phyloP scores from a whole-genome alignment of 2,797 vertebrate species.

The Hippocampus kuda region DNA sequence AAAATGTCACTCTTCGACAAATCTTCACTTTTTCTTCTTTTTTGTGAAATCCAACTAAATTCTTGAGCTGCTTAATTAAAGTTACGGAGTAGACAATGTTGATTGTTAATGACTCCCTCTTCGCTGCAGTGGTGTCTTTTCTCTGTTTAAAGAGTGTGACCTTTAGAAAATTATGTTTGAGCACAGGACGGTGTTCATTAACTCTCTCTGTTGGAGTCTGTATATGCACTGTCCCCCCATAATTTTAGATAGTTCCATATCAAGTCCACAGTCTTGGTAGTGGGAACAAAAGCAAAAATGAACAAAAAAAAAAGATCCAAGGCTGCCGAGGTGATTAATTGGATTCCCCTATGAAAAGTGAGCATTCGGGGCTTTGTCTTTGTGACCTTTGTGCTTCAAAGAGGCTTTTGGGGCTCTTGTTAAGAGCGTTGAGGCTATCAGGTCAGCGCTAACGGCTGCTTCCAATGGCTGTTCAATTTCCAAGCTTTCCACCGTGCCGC shows the following conservation, averaged over 20 bases:
- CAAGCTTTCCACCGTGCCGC: not conserved
- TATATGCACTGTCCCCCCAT: not conserved
- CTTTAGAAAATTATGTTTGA: constrained; percentile 38
- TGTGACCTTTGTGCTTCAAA: constrained; percentile 10
- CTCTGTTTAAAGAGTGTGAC: constrained; percentile 24
- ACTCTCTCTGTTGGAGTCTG: constrained; percentile 1
- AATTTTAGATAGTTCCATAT: not conserved
- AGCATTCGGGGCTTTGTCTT: not conserved
- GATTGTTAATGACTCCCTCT: not conserved
- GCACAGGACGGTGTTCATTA: constrained; percentile 15
- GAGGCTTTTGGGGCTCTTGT: constrained; percentile 2
- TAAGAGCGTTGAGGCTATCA: not conserved
- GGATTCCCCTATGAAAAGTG: constrained; percentile 3
- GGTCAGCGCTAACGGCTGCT: not conserved
- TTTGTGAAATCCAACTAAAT: not conserved
- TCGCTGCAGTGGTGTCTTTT: not conserved
- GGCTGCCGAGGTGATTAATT: constrained; percentile 2
- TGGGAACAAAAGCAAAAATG: not conserved
- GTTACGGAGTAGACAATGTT: constrained; percentile 1
- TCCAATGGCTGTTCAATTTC: not conserved
- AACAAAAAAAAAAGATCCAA: not conserved
- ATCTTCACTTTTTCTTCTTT: not conserved
- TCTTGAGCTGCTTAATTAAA: not conserved
- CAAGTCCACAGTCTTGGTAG: not conserved
- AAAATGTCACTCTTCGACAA: not conserved